phyloP scores from a whole-genome alignment of 2,113 vertebrate genomes.

The Ancistrus triradiatus region DNA sequence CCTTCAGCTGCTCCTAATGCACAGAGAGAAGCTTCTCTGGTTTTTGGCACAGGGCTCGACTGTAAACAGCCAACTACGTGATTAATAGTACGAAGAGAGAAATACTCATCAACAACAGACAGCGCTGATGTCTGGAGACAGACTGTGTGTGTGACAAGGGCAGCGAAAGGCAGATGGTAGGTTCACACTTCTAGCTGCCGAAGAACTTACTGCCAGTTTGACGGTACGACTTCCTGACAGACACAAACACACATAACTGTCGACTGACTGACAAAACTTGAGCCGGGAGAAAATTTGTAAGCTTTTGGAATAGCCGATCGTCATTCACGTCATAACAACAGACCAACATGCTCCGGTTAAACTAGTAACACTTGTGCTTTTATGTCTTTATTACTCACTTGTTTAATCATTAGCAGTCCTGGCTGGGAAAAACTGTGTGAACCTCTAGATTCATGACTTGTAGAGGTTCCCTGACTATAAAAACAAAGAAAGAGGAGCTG shows the following conservation, averaged over 20 bases:
- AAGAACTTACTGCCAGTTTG: neutral
- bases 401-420: no score
- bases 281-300: no score
- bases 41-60: neutral
- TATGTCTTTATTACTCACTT: no score
- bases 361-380: no score
- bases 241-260: constrained; percentile 4
- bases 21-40: neutral
- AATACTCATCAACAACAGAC: constrained; percentile 12
- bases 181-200: constrained; percentile 24
- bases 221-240: constrained; percentile 16
- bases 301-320: no score
- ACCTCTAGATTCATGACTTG: no score
- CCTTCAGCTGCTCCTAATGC: constrained; percentile 16
- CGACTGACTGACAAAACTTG: no score
- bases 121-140: constrained; percentile 1
- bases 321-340: no score
- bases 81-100: constrained; percentile 31
- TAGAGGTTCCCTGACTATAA: no score
- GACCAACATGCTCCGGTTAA: no score
- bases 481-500: no score
- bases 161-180: constrained; percentile 29
- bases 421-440: no score
- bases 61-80: constrained; percentile 15
- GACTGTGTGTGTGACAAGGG: constrained; percentile 1